Evolutionary conservation across 2,113 vertebrate genomes (phyloP).

Genomic region (Siniperca knerii): DNA sequence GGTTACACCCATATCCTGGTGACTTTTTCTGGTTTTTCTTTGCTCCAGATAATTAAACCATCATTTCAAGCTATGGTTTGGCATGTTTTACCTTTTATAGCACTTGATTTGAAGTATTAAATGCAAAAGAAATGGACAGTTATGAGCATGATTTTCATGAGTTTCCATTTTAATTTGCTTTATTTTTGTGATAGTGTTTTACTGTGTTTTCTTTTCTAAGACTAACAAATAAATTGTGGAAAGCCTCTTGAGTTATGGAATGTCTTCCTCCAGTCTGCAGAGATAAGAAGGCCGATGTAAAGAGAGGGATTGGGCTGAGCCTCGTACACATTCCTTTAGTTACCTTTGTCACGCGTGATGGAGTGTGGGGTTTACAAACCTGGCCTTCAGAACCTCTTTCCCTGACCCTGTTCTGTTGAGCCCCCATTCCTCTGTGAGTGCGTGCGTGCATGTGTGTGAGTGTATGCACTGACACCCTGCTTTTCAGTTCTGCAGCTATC

Average conservation of each 20-base stretch:
- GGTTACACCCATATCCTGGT: not conserved
- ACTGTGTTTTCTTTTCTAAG: constrained; percentile 5
- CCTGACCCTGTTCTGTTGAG: constrained; percentile 70
- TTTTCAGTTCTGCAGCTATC: constrained; percentile 56
- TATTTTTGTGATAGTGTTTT: constrained; percentile 19
- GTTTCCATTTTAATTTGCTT: constrained; percentile 7
- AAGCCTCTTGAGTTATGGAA: constrained; percentile 53
- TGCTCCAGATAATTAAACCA: not conserved
- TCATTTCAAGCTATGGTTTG: not conserved
- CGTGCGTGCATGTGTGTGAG: constrained; percentile 3
- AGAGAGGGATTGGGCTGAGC: constrained; percentile 57
- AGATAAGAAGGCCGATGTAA: constrained; percentile 51
- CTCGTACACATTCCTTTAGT: constrained; percentile 73
- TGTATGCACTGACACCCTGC: constrained; percentile 47
- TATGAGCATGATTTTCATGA: not conserved
- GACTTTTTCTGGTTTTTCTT: not conserved
- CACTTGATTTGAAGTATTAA: not conserved
- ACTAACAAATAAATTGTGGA: constrained; percentile 47
- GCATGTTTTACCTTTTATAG: not conserved
- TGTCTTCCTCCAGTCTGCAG: constrained; percentile 55
- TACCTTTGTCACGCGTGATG: constrained; percentile 79
- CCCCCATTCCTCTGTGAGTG: constrained; percentile 30
- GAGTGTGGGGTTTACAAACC: constrained; percentile 74
- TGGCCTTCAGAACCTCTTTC: constrained; percentile 68
- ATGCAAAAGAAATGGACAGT: not conserved